These are phyloP conservation scores for Oreochromis niloticus DNA, from an alignment of 2,113 vertebrate species.

Conservation along the genomic window DNA sequence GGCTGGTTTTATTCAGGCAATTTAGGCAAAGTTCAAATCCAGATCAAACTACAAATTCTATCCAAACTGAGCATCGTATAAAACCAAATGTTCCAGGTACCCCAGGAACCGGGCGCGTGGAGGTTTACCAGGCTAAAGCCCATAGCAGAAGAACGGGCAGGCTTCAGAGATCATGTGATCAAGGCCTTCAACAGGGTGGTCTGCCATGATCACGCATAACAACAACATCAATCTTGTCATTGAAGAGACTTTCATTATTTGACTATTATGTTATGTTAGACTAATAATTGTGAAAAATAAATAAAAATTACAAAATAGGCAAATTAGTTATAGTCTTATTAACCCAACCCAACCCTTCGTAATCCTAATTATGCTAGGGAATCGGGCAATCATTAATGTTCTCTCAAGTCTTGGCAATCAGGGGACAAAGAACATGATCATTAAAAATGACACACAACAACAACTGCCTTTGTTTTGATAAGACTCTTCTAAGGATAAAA, in stretches of 20 bases:
- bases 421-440: background rate
- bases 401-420: background rate
- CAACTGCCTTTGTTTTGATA: background rate
- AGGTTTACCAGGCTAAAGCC: background rate
- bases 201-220: background rate
- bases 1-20: background rate
- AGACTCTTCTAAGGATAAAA: background rate
- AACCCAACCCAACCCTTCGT: background rate
- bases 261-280: background rate
- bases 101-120: background rate
- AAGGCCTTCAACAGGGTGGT: background rate
- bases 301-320: background rate
- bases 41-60: background rate
- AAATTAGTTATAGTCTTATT: background rate
- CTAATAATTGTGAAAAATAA: background rate
- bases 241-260: background rate
- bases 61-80: background rate
- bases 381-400: background rate
- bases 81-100: background rate
- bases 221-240: background rate
- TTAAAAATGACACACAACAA: background rate
- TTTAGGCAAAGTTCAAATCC: background rate
- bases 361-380: background rate
- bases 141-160: background rate
- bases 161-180: background rate